phyloP scores from a whole-genome alignment of 1,140 invertebrate species.

The Calliphora vicina region DNA sequence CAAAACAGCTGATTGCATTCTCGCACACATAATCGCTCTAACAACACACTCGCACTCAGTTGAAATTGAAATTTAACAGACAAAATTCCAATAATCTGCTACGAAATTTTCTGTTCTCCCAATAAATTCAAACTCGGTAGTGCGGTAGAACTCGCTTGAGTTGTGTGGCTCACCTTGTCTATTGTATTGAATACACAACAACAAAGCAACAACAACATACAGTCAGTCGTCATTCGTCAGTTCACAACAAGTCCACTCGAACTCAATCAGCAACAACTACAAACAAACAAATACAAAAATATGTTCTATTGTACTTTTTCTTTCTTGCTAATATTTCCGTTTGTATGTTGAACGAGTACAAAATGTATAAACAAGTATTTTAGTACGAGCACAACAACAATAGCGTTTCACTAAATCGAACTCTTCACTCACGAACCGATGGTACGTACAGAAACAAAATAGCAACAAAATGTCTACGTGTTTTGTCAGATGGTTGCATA shows the following conservation, averaged over 20 bases:
- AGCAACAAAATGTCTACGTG: neutral
- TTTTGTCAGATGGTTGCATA: neutral
- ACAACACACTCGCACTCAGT: no score
- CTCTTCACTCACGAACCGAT: neutral
- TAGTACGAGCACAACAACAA: neutral
- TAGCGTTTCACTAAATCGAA: neutral
- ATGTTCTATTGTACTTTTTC: constrained; percentile 16
- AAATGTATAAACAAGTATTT: neutral
- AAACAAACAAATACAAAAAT: no score
- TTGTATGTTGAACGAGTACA: neutral
- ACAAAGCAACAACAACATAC: constrained; percentile 20
- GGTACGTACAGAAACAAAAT: no score
- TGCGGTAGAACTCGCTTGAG: constrained; percentile 30
- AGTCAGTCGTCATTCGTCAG: neutral
- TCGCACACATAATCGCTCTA: no score
- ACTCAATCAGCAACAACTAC: neutral
- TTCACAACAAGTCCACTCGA: constrained; percentile 34
- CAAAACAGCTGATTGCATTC: constrained; percentile 25
- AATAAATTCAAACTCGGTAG: constrained; percentile 41
- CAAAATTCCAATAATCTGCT: constrained; percentile 14
- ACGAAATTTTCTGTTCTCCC: constrained; percentile 35
- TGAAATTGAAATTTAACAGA: neutral
- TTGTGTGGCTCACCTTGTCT: constrained; percentile 23
- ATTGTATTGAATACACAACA: neutral
- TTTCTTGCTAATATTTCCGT: neutral